Evolutionary conservation across 92 coral and sea anemone genomes (phyloP).

Genomic region (Ricordea florida): DNA sequence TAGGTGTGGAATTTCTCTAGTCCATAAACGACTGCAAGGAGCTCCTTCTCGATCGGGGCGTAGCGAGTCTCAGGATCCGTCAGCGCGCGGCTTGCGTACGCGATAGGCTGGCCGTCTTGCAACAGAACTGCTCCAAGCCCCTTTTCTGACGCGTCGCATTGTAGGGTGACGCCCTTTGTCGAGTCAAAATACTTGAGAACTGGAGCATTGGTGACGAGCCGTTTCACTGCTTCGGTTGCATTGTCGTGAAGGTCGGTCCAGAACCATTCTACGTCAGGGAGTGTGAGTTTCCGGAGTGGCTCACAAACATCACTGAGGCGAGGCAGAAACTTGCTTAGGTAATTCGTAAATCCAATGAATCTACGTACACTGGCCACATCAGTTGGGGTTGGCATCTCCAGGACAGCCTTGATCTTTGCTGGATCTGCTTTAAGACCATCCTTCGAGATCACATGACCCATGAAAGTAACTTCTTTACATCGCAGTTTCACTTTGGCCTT

Average conservation of each 20-base stretch:
- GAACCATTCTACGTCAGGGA: conserved; percentile 17
- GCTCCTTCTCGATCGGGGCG: background rate
- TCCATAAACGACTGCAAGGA: background rate
- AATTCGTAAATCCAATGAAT: too few species aligned
- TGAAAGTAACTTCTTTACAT: background rate
- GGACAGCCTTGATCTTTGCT: too few species aligned
- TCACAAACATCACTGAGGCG: background rate
- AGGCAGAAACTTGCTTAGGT: background rate
- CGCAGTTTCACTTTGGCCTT: background rate
- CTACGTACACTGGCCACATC: too few species aligned
- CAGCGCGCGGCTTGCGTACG: background rate
- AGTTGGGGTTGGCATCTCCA: too few species aligned
- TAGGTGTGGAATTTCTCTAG: too few species aligned
- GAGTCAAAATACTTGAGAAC: conserved; percentile 14
- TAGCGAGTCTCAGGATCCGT: too few species aligned
- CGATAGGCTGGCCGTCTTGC: background rate
- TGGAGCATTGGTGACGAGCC: conserved; percentile 10
- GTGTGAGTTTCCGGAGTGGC: background rate
- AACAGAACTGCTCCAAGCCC: background rate
- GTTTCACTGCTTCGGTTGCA: conserved; percentile 3
- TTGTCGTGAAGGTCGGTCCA: conserved; percentile 9
- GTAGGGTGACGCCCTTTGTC: conserved; percentile 2
- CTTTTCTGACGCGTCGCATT: background rate
- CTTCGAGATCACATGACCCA: background rate
- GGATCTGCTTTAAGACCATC: conserved; percentile 3